Conservation (phyloP, 2,113 vertebrate genomes). For the Tricholaema leucomelas region DNA sequence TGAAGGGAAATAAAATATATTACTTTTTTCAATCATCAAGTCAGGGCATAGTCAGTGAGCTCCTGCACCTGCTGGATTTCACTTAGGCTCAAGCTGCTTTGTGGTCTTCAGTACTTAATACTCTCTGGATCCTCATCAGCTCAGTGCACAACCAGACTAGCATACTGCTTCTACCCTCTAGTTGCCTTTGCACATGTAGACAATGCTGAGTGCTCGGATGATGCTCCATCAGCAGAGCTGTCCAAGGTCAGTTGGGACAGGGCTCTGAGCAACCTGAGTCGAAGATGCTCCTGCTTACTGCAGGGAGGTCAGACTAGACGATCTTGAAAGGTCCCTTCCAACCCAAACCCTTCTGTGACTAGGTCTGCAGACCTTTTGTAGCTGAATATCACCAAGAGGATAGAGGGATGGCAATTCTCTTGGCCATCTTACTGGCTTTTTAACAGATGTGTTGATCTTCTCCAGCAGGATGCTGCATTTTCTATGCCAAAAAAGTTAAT, state of each 20-base stretch:
- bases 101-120: neutral
- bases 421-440: neutral
- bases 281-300: neutral
- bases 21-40: neutral
- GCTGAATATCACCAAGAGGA: neutral
- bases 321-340: neutral
- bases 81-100: neutral
- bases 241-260: neutral
- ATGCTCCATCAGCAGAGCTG: neutral
- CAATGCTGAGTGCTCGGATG: neutral
- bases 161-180: no score
- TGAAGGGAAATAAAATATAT: neutral
- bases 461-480: neutral
- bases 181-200: no score
- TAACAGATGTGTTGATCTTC: neutral
- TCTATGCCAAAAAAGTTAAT: neutral
- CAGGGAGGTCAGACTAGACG: rapidly evolving
- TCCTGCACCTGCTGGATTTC: neutral
- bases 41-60: neutral
- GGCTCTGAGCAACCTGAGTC: no score
- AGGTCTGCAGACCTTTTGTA: neutral
- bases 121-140: no score
- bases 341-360: neutral
- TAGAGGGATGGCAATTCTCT: neutral
- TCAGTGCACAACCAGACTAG: no score